phyloP scores from a whole-genome alignment of 2,113 vertebrate species.

The Limanda limanda region DNA sequence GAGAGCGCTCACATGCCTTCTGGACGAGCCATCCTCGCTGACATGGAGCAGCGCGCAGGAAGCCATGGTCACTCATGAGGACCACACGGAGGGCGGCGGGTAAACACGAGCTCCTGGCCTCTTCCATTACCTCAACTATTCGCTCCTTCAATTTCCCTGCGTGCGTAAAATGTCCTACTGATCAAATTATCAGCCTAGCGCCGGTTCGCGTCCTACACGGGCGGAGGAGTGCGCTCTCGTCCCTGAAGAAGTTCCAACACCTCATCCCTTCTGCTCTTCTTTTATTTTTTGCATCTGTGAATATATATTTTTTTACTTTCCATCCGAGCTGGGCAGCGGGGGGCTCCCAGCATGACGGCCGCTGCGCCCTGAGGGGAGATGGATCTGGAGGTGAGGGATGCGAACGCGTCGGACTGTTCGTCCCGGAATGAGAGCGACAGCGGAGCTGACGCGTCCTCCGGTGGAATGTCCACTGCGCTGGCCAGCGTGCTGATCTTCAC shows the following conservation, averaged over 20 bases:
- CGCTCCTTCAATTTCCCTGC: background rate
- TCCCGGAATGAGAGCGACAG: conserved; percentile 62
- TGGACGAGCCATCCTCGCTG: conserved; percentile 29
- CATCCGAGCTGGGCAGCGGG: conserved; percentile 12
- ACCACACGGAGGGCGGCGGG: conserved; percentile 17
- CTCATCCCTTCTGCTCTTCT: background rate
- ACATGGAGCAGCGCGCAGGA: conserved; percentile 38
- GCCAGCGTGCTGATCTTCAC: conserved; percentile 87
- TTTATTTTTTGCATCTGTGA: background rate
- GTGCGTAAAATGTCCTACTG: background rate
- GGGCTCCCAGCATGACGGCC: conserved; percentile 47
- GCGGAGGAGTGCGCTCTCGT: conserved; percentile 1
- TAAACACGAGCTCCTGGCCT: conserved; percentile 25
- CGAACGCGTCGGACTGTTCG: conserved; percentile 72
- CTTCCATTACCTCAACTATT: background rate
- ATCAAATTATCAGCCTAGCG: background rate
- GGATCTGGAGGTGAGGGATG: conserved; percentile 74
- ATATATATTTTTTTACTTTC: background rate
- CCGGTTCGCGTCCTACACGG: conserved; percentile 16
- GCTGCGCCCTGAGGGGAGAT: conserved; percentile 66
- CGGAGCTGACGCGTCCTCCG: conserved; percentile 53
- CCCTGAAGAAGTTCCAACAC: conserved; percentile 49
- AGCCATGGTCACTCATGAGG: conserved; percentile 8
- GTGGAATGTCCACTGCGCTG: conserved; percentile 79
- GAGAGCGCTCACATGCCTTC: conserved; percentile 42